Evolutionary conservation across 2,113 vertebrate species (phyloP).

Genomic region (Nothocercus nigrocapillus): DNA sequence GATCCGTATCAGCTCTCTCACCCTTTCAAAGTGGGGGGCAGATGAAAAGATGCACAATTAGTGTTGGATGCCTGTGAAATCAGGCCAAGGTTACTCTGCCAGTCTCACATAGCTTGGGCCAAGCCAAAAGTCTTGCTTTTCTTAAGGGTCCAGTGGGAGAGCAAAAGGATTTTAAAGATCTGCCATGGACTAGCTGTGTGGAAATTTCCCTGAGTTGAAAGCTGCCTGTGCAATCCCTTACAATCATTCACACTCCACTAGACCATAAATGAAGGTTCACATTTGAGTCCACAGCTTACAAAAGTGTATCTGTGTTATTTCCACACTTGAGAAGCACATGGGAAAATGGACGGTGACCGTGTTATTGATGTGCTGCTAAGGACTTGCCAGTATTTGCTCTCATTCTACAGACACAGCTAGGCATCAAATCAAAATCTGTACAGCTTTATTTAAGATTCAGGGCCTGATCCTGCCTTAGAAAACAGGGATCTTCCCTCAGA

Average conservation of each 20-base stretch:
- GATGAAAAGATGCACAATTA: neutral
- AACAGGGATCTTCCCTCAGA: accelerated
- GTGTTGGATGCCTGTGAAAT: neutral
- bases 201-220: neutral
- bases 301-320: neutral
- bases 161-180: constrained; percentile 19
- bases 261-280: neutral
- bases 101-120: neutral
- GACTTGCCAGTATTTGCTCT: neutral
- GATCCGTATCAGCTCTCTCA: neutral
- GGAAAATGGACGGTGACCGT: neutral
- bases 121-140: neutral
- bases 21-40: neutral
- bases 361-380: accelerated
- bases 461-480: neutral
- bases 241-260: neutral
- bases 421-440: neutral
- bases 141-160: neutral
- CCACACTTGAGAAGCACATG: neutral
- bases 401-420: neutral
- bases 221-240: neutral
- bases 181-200: neutral
- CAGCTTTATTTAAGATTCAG: accelerated
- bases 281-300: neutral
- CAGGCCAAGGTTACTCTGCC: neutral